phyloP scores from a whole-genome alignment of 2,888 invertebrate genomes.

The Nomada ruficornis region DNA sequence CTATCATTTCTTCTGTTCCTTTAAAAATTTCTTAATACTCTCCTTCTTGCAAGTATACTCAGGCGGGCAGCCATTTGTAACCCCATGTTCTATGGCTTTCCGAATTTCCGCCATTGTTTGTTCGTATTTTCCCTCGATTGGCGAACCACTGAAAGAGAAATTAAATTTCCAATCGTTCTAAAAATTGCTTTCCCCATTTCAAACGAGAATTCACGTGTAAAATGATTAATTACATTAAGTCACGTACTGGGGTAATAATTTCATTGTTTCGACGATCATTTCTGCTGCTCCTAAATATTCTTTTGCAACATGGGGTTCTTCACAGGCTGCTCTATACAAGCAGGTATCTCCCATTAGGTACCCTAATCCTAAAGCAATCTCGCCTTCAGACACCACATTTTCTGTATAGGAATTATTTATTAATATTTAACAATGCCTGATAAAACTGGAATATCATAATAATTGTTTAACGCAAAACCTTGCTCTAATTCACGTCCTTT shows the following conservation, averaged over 20 bases:
- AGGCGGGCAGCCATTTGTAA: slow-evolving; percentile 81
- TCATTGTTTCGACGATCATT: slow-evolving; percentile 89
- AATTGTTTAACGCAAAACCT: slow-evolving; percentile 80
- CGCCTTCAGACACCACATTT: slow-evolving; percentile 86
- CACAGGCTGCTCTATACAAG: slow-evolving; percentile 91
- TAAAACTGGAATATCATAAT: background rate
- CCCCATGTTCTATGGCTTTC: slow-evolving; percentile 89
- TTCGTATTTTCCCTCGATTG: slow-evolving; percentile 87
- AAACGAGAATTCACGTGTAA: background rate
- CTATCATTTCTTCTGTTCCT: slow-evolving; percentile 38
- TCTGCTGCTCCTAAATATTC: slow-evolving; percentile 92
- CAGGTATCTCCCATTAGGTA: slow-evolving; percentile 90
- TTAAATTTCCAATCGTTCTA: background rate
- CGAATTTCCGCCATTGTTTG: slow-evolving; percentile 88
- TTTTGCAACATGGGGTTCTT: slow-evolving; percentile 89
- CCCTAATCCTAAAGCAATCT: slow-evolving; percentile 89
- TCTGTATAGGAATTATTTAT: slow-evolving; percentile 65
- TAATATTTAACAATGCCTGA: background rate
- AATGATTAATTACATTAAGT: background rate
- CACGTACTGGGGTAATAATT: slow-evolving; percentile 85
- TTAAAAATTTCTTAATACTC: slow-evolving; percentile 78
- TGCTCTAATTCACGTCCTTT: slow-evolving; percentile 87
- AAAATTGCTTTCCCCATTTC: background rate
- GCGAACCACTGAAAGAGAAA: slow-evolving; percentile 84
- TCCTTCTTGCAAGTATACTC: slow-evolving; percentile 81